A percentile compares a stretch with the other conserved stretches of the same genome.
These are phyloP conservation scores for Diaprepes abbreviatus DNA, from an alignment of 2,888 invertebrate species.

Conservation along the genomic window DNA sequence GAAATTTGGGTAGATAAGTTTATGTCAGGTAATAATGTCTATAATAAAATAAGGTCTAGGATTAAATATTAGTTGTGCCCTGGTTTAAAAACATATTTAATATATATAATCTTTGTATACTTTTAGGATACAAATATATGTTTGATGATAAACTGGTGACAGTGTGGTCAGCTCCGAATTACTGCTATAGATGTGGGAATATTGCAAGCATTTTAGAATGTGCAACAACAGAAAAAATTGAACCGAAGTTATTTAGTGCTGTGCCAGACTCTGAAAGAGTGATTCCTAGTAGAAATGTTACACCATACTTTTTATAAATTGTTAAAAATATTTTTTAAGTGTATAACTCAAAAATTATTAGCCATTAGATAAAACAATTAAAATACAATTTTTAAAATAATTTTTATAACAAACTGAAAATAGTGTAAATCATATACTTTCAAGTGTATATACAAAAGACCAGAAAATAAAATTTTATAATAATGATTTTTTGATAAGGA, in stretches of 20 bases:
- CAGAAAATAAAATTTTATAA: background rate
- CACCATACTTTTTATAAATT: slow-evolving; percentile 94
- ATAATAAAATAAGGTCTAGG: too few relatives aligned
- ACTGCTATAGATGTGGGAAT: slow-evolving; percentile 99
- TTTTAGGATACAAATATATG: slow-evolving; percentile 95
- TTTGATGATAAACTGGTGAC: slow-evolving; percentile 97
- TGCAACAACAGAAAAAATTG: slow-evolving; percentile 81
- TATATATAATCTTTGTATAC: too few relatives aligned
- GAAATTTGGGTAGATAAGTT: too few relatives aligned
- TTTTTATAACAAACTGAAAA: background rate
- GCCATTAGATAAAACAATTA: background rate
- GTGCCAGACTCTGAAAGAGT: slow-evolving; percentile 96
- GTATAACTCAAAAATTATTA: slow-evolving; percentile 8
- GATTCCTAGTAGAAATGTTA: slow-evolving; percentile 91
- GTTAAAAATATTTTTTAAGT: slow-evolving; percentile 9
- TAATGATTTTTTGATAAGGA: background rate
- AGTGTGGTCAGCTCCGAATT: slow-evolving; percentile 99
- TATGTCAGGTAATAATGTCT: too few relatives aligned
- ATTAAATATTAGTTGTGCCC: too few relatives aligned
- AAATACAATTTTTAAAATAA: slow-evolving; percentile 3
- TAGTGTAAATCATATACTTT: slow-evolving; percentile 2
- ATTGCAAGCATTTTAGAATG: slow-evolving; percentile 97
- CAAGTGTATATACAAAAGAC: slow-evolving; percentile 6
- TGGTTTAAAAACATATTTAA: too few relatives aligned
- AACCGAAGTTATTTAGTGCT: slow-evolving; percentile 91